Conservation (phyloP, 2,797 vertebrate genomes). For the Gallinago stenura region DNA sequence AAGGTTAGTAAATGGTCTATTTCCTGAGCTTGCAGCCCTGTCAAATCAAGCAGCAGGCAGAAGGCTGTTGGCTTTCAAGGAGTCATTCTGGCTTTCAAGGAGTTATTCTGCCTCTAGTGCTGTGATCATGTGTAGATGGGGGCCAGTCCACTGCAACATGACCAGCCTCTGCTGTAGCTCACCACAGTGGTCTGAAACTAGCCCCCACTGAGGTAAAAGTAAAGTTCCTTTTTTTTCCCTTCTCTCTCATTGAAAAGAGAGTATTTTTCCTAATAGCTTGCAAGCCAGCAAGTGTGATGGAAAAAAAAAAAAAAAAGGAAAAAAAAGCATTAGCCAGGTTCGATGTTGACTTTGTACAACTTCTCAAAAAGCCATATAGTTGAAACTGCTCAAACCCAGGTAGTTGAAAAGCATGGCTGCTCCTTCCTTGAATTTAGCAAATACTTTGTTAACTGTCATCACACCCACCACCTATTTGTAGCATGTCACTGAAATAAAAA, state of each 20-base stretch:
- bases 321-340: neutral
- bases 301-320: neutral
- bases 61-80: neutral
- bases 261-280: neutral
- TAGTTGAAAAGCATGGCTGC: neutral
- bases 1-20: neutral
- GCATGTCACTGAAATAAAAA: neutral
- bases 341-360: neutral
- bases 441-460: neutral
- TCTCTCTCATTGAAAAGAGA: neutral
- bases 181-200: neutral
- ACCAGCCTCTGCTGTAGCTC: neutral
- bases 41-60: conserved; percentile 9
- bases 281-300: neutral
- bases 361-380: neutral
- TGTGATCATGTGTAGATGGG: neutral
- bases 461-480: neutral
- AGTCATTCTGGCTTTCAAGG: neutral
- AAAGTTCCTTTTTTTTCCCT: fast-evolving
- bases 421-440: neutral
- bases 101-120: neutral
- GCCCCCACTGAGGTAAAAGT: neutral
- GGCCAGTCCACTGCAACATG: neutral
- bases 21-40: conserved; percentile 8
- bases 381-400: neutral